Evolutionary conservation across 2,888 invertebrate genomes (phyloP).

Genomic region (Philhelius pedissequus): DNA sequence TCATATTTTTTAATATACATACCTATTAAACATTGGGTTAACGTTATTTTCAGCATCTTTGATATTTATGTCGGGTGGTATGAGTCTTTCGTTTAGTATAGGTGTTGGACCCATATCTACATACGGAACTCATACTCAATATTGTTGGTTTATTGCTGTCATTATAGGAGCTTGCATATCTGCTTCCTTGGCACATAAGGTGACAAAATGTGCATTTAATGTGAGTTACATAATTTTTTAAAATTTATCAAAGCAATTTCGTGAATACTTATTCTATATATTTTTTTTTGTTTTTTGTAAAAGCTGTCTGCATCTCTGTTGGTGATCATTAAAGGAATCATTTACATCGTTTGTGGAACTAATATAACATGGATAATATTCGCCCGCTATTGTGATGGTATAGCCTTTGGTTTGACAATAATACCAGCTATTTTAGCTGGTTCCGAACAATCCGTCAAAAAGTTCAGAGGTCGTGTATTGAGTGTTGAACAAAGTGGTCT

Average conservation of each 20-base stretch:
- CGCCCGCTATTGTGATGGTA: constrained; percentile 74
- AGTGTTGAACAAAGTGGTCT: constrained; percentile 71
- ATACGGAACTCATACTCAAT: not conserved
- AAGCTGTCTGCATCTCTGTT: not conserved
- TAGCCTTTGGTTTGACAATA: constrained; percentile 73
- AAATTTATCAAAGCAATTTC: not conserved
- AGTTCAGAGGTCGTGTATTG: constrained; percentile 70
- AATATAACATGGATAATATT: constrained; percentile 68
- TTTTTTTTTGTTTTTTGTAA: not conserved
- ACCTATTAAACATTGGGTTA: not conserved
- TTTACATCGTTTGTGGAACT: constrained; percentile 70
- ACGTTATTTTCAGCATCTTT: not conserved
- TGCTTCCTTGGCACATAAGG: not conserved
- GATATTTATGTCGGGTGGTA: not conserved
- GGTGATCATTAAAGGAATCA: constrained; percentile 71
- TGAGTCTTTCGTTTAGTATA: not conserved
- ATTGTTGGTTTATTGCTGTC: not conserved
- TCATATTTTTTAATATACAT: too few relatives aligned
- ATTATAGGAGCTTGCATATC: not conserved
- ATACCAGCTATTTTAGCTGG: constrained; percentile 74
- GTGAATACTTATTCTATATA: not conserved
- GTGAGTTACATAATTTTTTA: not conserved
- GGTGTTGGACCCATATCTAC: not conserved
- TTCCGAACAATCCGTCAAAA: constrained; percentile 70
- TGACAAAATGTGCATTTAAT: not conserved